Evolutionary conservation across 1,140 invertebrate genomes (phyloP).

Genomic region (Neuroterus valhalla): DNA sequence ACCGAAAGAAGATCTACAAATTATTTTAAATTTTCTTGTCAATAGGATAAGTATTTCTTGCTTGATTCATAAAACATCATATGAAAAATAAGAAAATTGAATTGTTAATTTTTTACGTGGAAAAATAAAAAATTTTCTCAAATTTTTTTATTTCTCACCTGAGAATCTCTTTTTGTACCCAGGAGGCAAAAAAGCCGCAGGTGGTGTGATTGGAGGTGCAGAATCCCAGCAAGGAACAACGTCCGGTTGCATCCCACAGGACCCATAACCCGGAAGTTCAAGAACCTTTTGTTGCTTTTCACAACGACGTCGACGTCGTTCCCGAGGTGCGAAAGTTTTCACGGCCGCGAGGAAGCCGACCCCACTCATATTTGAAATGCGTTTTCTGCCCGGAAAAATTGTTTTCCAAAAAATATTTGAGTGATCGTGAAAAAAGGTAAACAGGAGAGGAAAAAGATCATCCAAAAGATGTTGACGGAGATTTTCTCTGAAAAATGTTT

Average conservation of each 20-base stretch:
- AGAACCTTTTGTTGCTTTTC: constrained; percentile 78
- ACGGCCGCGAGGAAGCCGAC: constrained; percentile 78
- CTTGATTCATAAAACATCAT: too few species aligned
- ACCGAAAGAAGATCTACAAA: too few species aligned
- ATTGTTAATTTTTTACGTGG: too few species aligned
- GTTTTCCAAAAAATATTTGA: too few species aligned
- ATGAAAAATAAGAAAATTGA: too few species aligned
- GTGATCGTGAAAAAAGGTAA: too few species aligned
- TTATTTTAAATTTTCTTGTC: too few species aligned
- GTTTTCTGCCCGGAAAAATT: too few species aligned
- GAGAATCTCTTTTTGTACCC: constrained; percentile 75
- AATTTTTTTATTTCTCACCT: constrained; percentile 59
- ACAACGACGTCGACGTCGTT: constrained; percentile 77
- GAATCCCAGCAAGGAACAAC: constrained; percentile 78
- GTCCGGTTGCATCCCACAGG: constrained; percentile 75
- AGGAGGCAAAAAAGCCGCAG: constrained; percentile 79
- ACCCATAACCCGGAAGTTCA: constrained; percentile 75
- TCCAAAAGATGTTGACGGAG: not conserved
- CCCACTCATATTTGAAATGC: constrained; percentile 74
- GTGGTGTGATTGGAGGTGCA: constrained; percentile 80
- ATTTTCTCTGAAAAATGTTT: too few species aligned
- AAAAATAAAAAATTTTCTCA: not conserved
- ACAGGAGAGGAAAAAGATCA: too few species aligned
- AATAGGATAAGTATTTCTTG: too few species aligned
- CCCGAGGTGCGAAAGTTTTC: constrained; percentile 81